These are phyloP conservation scores for Peromyscus eremicus DNA, from an alignment of 2,797 vertebrate species.

Conservation along the genomic window DNA sequence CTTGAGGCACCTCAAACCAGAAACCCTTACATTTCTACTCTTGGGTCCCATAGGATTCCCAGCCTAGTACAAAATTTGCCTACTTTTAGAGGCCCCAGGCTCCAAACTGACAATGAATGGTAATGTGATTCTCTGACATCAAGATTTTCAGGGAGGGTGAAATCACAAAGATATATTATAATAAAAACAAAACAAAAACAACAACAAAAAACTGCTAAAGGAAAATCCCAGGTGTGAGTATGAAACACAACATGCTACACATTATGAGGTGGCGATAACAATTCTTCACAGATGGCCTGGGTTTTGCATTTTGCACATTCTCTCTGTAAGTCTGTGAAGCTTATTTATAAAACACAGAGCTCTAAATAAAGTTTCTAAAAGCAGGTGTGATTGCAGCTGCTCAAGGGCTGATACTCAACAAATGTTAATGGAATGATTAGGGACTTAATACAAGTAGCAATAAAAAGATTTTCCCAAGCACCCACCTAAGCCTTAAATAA, in stretches of 20 bases:
- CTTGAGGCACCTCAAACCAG: conserved; percentile 18
- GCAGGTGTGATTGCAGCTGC: conserved; percentile 64
- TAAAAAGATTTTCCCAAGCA: conserved; percentile 57
- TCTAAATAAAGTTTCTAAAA: conserved; percentile 61
- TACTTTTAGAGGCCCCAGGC: background rate
- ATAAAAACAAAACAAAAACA: too few species aligned
- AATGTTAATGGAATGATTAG: conserved; percentile 71
- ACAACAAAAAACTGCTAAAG: background rate
- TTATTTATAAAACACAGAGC: conserved; percentile 59
- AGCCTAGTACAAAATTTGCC: background rate
- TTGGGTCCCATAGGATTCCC: background rate
- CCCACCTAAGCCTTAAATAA: conserved; percentile 12
- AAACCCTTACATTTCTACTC: background rate
- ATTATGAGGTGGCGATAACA: background rate
- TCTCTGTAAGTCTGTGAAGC: background rate
- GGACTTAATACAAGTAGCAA: conserved; percentile 47
- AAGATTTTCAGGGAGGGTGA: background rate
- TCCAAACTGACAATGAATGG: background rate
- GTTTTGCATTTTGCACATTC: background rate
- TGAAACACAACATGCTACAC: background rate
- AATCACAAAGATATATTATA: background rate
- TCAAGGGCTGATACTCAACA: background rate
- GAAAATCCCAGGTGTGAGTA: background rate
- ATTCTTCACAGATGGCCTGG: background rate
- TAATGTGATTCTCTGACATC: background rate